Evolutionary conservation across 1,140 invertebrate species (phyloP).

Genomic region (Holotrichia oblita): DNA sequence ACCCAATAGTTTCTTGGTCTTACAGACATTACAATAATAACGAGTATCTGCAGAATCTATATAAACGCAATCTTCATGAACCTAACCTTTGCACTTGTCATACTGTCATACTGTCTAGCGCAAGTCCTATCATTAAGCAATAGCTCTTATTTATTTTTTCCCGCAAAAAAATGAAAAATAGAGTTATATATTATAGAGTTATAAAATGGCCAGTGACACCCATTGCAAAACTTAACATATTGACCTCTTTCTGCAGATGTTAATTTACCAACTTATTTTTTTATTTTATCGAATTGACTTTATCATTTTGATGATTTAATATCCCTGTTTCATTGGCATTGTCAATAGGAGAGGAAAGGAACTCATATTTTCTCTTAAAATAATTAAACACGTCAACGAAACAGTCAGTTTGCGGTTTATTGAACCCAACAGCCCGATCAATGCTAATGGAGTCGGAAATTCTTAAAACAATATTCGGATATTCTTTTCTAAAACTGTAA

Average conservation of each 20-base stretch:
- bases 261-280: conserved; percentile 31
- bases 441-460: conserved; percentile 58
- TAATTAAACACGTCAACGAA: neutral
- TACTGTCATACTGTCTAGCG: neutral
- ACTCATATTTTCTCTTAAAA: conserved; percentile 17
- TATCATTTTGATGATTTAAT: neutral
- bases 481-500: conserved; percentile 46
- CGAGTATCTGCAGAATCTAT: too few relatives aligned
- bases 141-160: neutral
- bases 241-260: conserved; percentile 8
- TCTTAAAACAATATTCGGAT: conserved; percentile 46
- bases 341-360: neutral
- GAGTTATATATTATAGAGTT: too few relatives aligned
- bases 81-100: neutral
- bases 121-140: conserved; percentile 27
- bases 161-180: neutral
- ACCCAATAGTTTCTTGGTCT: too few relatives aligned
- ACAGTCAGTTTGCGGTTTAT: conserved; percentile 43
- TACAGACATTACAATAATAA: too few relatives aligned
- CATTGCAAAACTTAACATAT: conserved; percentile 26
- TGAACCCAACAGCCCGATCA: conserved; percentile 54
- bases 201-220: neutral
- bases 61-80: too few relatives aligned
- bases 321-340: neutral
- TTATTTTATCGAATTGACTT: neutral